These are phyloP conservation scores for Hydropsyche betteni DNA, from an alignment of 2,888 invertebrate species.

Conservation along the genomic window DNA sequence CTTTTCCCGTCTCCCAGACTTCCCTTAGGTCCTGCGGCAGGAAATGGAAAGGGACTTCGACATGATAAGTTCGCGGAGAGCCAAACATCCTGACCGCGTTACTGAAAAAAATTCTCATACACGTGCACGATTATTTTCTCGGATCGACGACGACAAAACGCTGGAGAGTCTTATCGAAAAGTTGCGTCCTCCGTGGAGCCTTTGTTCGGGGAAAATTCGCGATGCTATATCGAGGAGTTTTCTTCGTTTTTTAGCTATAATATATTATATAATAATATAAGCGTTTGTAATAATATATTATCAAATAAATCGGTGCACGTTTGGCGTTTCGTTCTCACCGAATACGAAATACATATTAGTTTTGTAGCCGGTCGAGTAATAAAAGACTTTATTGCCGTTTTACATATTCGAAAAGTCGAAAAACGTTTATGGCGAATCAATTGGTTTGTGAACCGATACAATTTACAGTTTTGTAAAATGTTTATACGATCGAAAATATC, in stretches of 20 bases:
- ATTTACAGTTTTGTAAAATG: neutral
- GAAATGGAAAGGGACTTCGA: slow-evolving; percentile 44
- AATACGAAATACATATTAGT: too few relatives aligned
- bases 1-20: slow-evolving; percentile 25
- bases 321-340: too few relatives aligned
- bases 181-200: too few relatives aligned
- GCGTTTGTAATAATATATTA: too few relatives aligned
- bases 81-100: slow-evolving; percentile 22
- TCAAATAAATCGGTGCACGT: too few relatives aligned
- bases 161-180: too few relatives aligned
- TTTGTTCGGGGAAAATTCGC: too few relatives aligned
- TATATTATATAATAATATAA: too few relatives aligned
- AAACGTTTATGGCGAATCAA: neutral
- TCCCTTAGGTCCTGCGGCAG: slow-evolving; percentile 34
- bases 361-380: neutral
- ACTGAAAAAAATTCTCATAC: slow-evolving; percentile 1
- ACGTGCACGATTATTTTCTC: too few relatives aligned
- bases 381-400: slow-evolving; percentile 24
- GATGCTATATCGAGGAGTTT: too few relatives aligned
- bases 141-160: too few relatives aligned
- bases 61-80: slow-evolving; percentile 41
- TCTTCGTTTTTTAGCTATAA: too few relatives aligned
- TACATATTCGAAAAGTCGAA: slow-evolving; percentile 6
- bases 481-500: neutral
- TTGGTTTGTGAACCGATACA: neutral